A percentile compares a stretch with the other conserved stretches of the same genome.
These are phyloP conservation scores for Ornithoptera alexandrae DNA, from an alignment of 2,888 invertebrate species.

Conservation along the genomic window DNA sequence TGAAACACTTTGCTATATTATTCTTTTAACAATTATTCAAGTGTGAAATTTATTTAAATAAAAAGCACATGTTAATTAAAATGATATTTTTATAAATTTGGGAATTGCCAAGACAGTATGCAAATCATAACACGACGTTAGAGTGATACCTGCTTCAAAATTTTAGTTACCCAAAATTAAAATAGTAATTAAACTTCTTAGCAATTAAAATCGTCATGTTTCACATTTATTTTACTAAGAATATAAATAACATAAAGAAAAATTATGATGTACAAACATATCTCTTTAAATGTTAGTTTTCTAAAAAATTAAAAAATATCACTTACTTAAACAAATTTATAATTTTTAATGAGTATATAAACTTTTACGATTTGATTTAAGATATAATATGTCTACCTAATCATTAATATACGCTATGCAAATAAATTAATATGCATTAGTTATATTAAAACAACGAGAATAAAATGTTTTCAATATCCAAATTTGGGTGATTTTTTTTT, in stretches of 20 bases:
- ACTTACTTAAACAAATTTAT: no score
- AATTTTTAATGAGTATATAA: no score
- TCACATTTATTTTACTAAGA: no score
- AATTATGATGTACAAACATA: no score
- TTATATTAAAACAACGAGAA: not conserved
- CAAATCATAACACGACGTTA: conserved; percentile 23
- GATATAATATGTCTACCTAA: no score
- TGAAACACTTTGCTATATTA: not conserved
- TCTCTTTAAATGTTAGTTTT: no score
- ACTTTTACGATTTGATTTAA: no score
- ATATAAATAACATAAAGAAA: no score
- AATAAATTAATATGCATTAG: not conserved
- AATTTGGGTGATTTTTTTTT: not conserved
- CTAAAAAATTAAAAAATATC: no score
- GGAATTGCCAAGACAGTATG: conserved; percentile 29
- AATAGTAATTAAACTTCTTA: not conserved
- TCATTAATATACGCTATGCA: no score
- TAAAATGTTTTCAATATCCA: not conserved
- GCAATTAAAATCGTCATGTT: not conserved
- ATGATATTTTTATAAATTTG: not conserved
- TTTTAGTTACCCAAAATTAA: not conserved
- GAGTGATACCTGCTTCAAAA: not conserved
- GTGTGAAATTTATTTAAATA: not conserved
- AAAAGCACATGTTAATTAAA: not conserved
- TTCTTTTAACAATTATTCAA: not conserved